A percentile compares a stretch with the other conserved stretches of the same genome.
Conservation (phyloP, 2,113 vertebrate genomes). For the Calypte anna region DNA sequence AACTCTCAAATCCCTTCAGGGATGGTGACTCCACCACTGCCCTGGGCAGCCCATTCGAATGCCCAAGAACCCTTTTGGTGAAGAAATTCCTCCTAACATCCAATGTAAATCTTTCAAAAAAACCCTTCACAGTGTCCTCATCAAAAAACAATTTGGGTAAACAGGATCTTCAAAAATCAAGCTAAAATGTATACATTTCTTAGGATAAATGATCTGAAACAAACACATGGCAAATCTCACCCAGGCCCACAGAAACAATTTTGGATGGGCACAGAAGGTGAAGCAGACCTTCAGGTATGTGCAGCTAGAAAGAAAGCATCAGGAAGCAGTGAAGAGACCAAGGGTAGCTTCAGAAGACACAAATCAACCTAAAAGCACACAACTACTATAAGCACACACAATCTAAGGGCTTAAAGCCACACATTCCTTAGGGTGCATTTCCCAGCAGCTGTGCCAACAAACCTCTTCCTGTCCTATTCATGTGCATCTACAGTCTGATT, state of each 20-base stretch:
- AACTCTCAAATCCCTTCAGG: no score
- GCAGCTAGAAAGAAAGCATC: no score
- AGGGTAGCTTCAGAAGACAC: not conserved
- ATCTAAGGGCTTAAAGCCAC: accelerated
- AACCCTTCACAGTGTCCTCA: not conserved
- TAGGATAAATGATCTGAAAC: not conserved
- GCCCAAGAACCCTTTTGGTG: no score
- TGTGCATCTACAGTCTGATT: accelerated
- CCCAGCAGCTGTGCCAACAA: not conserved
- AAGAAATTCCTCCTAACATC: no score
- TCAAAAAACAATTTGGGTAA: not conserved
- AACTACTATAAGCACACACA: accelerated
- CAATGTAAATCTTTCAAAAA: no score
- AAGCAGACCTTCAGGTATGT: not conserved
- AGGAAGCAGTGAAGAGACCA: not conserved
- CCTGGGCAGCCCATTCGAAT: no score
- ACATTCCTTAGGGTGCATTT: accelerated
- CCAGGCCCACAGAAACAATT: not conserved
- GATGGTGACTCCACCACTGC: no score
- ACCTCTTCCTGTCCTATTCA: not conserved
- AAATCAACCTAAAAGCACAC: not conserved
- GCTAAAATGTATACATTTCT: not conserved
- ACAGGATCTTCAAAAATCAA: not conserved
- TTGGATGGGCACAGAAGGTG: not conserved
- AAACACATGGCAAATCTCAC: not conserved